Base-by-base conservation (phyloP, 30 jellyfish, hydroid and myxozoan genomes). In the Aurelia aurita complex sp. Pacific region DNA sequence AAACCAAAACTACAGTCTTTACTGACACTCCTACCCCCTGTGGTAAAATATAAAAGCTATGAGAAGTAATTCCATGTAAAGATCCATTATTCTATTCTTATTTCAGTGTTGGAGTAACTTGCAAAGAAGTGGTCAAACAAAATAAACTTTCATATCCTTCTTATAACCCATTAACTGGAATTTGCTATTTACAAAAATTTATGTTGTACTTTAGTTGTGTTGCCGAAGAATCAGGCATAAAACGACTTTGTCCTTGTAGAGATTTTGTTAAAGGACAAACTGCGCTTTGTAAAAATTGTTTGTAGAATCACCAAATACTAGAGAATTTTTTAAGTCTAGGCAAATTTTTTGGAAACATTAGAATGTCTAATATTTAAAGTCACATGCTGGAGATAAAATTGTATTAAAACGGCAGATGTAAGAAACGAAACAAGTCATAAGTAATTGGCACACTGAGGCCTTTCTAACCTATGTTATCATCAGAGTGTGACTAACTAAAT, bases 241-340 rank as follows among this genome's bases (percentile, higher is more conserved):
- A 69, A 60, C 68, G 94, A 62, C 60, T 89, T 4, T 89, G 97
- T 52, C 95, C 97, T 7, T 89, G 97, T 54, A 64, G 97, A 42
- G 95, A 80, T 76, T 89, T 43, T 62, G 75, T 60, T 50, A 42
- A 72, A 57, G 97, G 83, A 50, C 97, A 89, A 68, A 46, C 78
- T 40, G 85, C 92, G 32, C 79, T 89, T n/a, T 89, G 97, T 67
- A 51, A 65, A 23, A 64, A 66, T 34, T 89, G 97, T 68, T 62
- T 82, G 53, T 52, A 52, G 74, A 34, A 32, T 36, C 23, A 46
- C 40, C 12, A 7, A 19, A 71, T 40, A 33, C 11, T 71, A 35
- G 76, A 8, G 34, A 18, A 33, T 67, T 67, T 67, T 67, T 15
- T 9, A 17, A 6, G 0, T 46, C 8, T 4, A 43, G 12, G 5